Base-by-base conservation (phyloP, 2,888 invertebrate species). In the Ochropleura plecta region DNA sequence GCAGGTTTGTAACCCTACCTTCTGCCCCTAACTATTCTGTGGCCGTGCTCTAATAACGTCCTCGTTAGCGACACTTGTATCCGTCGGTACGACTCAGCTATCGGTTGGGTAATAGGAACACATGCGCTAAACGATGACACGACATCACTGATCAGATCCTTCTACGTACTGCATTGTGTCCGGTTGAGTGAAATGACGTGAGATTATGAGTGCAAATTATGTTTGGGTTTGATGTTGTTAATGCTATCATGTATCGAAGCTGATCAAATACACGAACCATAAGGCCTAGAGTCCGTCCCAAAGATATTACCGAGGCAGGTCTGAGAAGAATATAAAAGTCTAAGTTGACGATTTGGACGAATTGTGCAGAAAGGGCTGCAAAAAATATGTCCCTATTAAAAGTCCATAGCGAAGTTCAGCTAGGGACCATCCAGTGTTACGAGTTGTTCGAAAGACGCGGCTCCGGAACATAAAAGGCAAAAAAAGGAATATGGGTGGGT, bases 21-120 rank as follows among this genome's bases (percentile, higher is more conserved):
- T 76, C 78, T 77, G 71, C 16, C 40, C 14, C 5, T 20, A 46
- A 16, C 40, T 57, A 30, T 16, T 71, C 30, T 46, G 20, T 42
- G 44, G 5, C n/a, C n/a, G 42, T 40, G 44, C 72, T 82, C 80
- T 82, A 79, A 82, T 84, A 84, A 82, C 74, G 76, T 68, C 60
- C 84, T 84, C 84, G 84, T 84, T 84, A 84, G 79, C 82, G 74
- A 82, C 79, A 76, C 79, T 84, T 84, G 79, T 79, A 73, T 76
- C 63, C 44, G 60, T 51, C 75, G 62, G 82, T 72, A 82, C 70
- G 72, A 70, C 64, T 81, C 64, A 69, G 64, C 64, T 60, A 68
- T 70, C 48, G 60, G 59, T 67, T 67, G 42, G 71, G 70, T 51
- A 64, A 60, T 74, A 73, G 66, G 44, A 53, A 69, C 78, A 65